A percentile compares a stretch with the other conserved stretches of the same genome.
phyloP scores from a whole-genome alignment of 2,797 vertebrate genomes.

The Xenops minutus region DNA sequence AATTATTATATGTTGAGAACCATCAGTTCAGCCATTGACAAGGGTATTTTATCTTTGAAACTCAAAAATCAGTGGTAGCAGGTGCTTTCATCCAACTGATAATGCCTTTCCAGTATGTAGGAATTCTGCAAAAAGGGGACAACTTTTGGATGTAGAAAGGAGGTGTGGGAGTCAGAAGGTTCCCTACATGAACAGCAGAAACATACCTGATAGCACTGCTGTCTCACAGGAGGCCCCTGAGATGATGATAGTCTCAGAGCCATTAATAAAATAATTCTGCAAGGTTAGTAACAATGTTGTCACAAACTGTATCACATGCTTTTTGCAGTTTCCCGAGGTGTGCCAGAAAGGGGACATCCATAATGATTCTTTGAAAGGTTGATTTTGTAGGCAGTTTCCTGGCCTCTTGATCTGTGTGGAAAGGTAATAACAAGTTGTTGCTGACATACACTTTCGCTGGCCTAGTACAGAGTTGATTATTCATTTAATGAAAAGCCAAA shows the following conservation, averaged over 20 bases:
- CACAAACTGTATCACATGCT: not conserved
- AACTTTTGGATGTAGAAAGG: not conserved
- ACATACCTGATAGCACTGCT: not conserved
- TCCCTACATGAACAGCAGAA: not conserved
- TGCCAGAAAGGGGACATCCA: not conserved
- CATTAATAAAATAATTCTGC: not conserved
- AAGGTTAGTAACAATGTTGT: not conserved
- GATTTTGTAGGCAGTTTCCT: not conserved
- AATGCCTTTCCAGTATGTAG: not conserved
- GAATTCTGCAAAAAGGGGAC: not conserved
- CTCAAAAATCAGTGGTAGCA: not conserved
- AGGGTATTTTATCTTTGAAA: not conserved
- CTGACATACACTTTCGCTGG: not conserved
- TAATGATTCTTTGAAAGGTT: not conserved
- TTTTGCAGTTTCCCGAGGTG: not conserved
- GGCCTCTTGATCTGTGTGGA: not conserved
- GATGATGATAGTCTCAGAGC: not conserved
- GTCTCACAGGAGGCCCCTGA: not conserved
- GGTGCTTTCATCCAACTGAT: not conserved
- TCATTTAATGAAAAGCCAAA: not conserved
- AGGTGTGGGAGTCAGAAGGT: not conserved
- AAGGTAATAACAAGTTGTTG: not conserved
- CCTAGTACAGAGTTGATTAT: not conserved
- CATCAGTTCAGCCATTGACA: not conserved
- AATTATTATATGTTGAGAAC: not conserved